A percentile compares a stretch with the other conserved stretches of the same genome.
Conservation (phyloP, 2,113 vertebrate genomes). For the Microcebus jonahi region DNA sequence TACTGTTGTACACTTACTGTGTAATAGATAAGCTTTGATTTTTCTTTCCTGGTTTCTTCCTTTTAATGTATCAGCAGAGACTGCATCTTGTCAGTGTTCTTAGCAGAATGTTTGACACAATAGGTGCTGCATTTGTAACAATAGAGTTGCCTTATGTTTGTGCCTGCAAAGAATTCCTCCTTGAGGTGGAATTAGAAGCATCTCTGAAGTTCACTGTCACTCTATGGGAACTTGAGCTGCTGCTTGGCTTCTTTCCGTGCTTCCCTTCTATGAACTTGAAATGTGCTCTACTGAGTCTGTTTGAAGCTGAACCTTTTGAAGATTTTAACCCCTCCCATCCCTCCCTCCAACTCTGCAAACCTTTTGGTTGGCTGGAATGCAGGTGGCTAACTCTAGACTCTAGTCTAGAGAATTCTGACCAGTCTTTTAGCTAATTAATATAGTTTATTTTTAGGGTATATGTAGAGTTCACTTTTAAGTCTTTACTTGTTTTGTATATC, state of each 20-base stretch:
- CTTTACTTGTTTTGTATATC: slow-evolving; percentile 20
- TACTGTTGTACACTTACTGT: not conserved
- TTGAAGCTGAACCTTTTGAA: slow-evolving; percentile 45
- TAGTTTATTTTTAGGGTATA: not conserved
- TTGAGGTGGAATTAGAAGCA: not conserved
- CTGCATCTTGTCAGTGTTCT: not conserved
- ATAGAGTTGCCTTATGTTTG: not conserved
- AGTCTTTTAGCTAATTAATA: slow-evolving; percentile 38
- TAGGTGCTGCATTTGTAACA: not conserved
- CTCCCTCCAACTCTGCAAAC: not conserved
- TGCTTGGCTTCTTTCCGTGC: not conserved
- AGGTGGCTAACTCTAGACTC: not conserved
- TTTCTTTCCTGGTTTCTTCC: not conserved
- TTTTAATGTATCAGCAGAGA: not conserved
- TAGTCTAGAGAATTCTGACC: not conserved
- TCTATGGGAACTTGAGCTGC: not conserved
- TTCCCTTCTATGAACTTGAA: slow-evolving; percentile 24
- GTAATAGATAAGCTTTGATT: not conserved
- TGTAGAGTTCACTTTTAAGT: not conserved
- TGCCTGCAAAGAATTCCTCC: not conserved
- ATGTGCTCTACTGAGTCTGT: not conserved
- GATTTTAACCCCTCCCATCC: not conserved
- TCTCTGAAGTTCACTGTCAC: not conserved
- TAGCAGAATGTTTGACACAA: not conserved
- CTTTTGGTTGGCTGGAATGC: slow-evolving; percentile 12